Conservation (phyloP, 2,113 vertebrate genomes). For the Prolemur simus region DNA sequence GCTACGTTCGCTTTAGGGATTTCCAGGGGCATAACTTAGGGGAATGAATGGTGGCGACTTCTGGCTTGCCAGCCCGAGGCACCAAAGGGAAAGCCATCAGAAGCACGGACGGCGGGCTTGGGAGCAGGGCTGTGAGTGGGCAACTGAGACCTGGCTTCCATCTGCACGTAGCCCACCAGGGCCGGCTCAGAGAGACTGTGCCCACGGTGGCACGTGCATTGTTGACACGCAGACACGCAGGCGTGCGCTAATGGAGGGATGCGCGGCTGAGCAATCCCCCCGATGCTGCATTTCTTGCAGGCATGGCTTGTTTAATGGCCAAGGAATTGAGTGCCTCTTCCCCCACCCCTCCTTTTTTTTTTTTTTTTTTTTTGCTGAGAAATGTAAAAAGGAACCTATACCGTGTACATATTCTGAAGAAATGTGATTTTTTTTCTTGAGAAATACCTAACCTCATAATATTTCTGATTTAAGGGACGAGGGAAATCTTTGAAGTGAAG, state of each 20-base stretch:
- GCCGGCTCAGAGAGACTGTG: constrained; percentile 64
- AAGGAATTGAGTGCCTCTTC: constrained; percentile 63
- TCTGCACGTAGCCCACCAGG: constrained; percentile 48
- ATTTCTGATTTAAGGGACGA: constrained; percentile 62
- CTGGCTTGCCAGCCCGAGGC: constrained; percentile 18
- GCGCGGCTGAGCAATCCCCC: constrained; percentile 66
- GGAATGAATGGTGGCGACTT: background rate
- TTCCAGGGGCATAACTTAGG: constrained; percentile 65
- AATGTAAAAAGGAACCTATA: constrained; percentile 54
- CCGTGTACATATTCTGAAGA: constrained; percentile 40
- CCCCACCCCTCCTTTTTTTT: accelerated
- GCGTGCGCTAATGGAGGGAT: constrained; percentile 58
- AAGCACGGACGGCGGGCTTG: background rate
- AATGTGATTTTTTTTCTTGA: constrained; percentile 43
- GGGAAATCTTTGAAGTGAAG: constrained; percentile 69
- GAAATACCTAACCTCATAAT: constrained; percentile 56
- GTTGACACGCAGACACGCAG: constrained; percentile 78
- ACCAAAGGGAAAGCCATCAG: constrained; percentile 11
- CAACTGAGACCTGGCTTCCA: constrained; percentile 45
- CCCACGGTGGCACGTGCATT: constrained; percentile 65
- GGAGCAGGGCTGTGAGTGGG: background rate
- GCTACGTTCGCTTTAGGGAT: constrained; percentile 56
- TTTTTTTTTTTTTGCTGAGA: constrained; percentile 50
- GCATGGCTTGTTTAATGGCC: constrained; percentile 59
- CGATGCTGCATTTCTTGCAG: constrained; percentile 57